phyloP scores from a whole-genome alignment of 2,113 vertebrate genomes.

The Chloropsis cyanopogon region DNA sequence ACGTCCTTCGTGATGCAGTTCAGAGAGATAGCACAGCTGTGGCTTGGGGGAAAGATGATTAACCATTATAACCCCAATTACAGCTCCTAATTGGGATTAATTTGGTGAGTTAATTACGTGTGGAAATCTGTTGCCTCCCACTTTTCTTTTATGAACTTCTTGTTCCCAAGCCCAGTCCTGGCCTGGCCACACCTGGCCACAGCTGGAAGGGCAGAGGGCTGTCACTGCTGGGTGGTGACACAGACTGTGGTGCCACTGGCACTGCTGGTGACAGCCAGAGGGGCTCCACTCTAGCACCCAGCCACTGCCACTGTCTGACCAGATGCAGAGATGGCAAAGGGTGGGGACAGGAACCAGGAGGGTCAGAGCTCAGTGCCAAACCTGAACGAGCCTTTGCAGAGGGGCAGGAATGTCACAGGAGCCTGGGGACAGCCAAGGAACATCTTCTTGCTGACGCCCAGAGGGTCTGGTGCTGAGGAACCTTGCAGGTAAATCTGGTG shows the following conservation, averaged over 20 bases:
- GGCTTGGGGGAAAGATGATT: slow-evolving; percentile 11
- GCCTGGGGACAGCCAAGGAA: neutral
- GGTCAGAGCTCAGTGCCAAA: neutral
- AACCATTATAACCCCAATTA: slow-evolving; percentile 27
- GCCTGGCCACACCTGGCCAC: neutral
- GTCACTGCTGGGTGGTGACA: rapidly evolving
- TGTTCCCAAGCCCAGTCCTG: neutral
- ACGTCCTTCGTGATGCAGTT: rapidly evolving
- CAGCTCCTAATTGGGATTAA: slow-evolving; percentile 38
- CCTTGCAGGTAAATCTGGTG: neutral
- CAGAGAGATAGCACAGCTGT: neutral
- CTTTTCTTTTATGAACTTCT: neutral
- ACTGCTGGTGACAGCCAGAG: neutral
- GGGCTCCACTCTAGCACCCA: neutral
- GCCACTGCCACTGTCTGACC: neutral
- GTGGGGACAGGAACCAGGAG: neutral
- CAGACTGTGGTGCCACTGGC: neutral
- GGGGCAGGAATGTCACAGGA: neutral
- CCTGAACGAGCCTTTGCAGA: neutral
- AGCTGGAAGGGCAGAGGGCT: neutral
- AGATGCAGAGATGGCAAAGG: neutral
- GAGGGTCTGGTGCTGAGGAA: neutral
- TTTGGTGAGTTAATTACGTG: slow-evolving; percentile 7
- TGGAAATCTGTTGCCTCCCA: neutral
- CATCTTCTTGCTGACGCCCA: neutral